These are phyloP conservation scores for Macrocentrus cingulum DNA, from an alignment of 1,140 invertebrate species.

Conservation along the genomic window DNA sequence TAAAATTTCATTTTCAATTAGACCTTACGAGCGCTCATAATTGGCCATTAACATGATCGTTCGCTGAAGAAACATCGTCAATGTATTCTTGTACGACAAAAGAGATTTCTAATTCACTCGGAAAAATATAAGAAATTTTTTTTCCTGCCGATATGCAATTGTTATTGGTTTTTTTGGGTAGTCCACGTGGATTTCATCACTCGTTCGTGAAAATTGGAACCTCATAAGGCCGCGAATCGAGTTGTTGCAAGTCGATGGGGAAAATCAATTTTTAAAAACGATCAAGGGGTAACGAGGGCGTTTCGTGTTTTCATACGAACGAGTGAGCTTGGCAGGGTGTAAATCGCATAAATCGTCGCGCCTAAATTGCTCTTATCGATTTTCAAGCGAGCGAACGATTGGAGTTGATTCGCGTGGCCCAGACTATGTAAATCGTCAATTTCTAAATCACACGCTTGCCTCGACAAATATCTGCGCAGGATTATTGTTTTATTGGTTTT, in stretches of 20 bases:
- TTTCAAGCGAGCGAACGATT: slow-evolving; percentile 12
- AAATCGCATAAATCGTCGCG: slow-evolving; percentile 13
- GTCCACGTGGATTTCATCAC: no score
- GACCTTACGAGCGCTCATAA: slow-evolving; percentile 9
- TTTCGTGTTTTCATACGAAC: slow-evolving; percentile 3
- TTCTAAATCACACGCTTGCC: slow-evolving; percentile 9
- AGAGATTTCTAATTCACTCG: no score
- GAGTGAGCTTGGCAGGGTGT: slow-evolving; percentile 7
- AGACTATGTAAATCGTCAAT: slow-evolving; percentile 3
- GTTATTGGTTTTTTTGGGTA: no score
- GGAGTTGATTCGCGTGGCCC: background rate
- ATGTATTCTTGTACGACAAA: no score
- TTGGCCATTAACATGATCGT: slow-evolving; percentile 25
- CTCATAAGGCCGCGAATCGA: no score
- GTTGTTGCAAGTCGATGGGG: background rate
- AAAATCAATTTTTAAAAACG: slow-evolving; percentile 16
- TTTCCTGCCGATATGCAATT: no score
- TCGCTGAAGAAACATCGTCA: background rate
- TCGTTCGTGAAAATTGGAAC: no score
- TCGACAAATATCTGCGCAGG: slow-evolving; percentile 3
- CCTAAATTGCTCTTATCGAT: slow-evolving; percentile 21
- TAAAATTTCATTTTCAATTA: slow-evolving; percentile 28
- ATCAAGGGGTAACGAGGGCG: slow-evolving; percentile 10
- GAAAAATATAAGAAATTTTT: no score
- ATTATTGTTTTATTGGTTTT: background rate